Percentiles rank a stretch among this genome's conserved stretches.
Evolutionary conservation across 2,113 vertebrate genomes (phyloP).

Genomic region (Sinosuthora webbiana): DNA sequence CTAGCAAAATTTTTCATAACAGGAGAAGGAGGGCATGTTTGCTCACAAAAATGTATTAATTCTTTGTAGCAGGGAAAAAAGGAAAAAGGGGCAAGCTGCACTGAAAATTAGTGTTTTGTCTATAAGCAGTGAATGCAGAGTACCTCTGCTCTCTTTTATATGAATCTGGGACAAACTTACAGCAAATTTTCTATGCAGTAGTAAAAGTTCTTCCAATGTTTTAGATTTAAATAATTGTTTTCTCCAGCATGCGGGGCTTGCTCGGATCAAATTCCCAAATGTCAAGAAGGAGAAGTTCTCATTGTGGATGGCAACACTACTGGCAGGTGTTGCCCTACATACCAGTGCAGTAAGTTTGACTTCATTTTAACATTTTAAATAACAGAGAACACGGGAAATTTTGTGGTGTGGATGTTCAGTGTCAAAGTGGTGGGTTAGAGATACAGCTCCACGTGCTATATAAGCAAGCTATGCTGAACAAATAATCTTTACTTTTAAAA

Average conservation of each 20-base stretch:
- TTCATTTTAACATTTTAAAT: background rate
- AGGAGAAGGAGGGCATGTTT: background rate
- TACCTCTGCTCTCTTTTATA: background rate
- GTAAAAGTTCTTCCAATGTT: background rate
- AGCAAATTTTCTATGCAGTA: background rate
- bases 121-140: background rate
- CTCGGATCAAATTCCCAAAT: constrained; percentile 76
- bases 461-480: background rate
- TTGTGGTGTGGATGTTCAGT: background rate
- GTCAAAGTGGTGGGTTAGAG: background rate
- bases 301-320: constrained; percentile 84
- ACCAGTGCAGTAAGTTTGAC: constrained; percentile 86
- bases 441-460: background rate
- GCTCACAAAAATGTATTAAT: background rate
- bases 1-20: background rate
- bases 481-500: background rate
- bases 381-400: background rate
- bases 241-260: constrained; percentile 84
- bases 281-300: constrained; percentile 86
- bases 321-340: constrained; percentile 88
- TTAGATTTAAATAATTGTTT: background rate
- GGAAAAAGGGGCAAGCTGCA: background rate
- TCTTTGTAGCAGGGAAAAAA: background rate
- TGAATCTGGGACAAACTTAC: background rate
- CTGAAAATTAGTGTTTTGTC: background rate